Evolutionary conservation across 2,797 vertebrate species (phyloP).

Genomic region (Alosa sapidissima): DNA sequence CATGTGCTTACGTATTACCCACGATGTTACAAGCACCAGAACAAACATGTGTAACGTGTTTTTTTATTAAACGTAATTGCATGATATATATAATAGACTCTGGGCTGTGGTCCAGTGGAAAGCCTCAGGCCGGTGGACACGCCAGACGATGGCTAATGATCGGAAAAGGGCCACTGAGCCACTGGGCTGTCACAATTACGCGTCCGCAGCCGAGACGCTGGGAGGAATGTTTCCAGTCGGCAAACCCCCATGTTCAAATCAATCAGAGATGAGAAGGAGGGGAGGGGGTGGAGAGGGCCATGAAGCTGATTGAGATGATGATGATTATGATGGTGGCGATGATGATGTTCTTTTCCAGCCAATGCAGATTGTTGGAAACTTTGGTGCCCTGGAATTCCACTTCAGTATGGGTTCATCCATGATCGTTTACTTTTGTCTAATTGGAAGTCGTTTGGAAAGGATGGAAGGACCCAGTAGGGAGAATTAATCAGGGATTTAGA

Average conservation of each 20-base stretch:
- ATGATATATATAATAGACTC: constrained; percentile 28
- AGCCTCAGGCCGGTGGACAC: background rate
- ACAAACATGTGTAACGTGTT: background rate
- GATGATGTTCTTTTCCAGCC: background rate
- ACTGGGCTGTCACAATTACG: constrained; percentile 38
- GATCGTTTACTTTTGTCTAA: background rate
- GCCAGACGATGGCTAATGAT: constrained; percentile 26
- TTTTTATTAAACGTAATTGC: background rate
- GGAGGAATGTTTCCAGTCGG: constrained; percentile 17
- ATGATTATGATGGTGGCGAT: background rate
- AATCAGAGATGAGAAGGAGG: constrained; percentile 40
- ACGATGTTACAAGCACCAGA: background rate
- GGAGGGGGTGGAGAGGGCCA: background rate
- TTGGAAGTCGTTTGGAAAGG: background rate
- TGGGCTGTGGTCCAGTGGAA: constrained; percentile 32
- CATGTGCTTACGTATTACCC: background rate
- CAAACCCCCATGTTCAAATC: constrained; percentile 27
- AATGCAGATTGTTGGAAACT: background rate
- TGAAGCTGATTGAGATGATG: background rate
- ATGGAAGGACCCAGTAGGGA: background rate
- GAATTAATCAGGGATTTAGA: constrained; percentile 4
- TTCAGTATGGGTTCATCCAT: background rate
- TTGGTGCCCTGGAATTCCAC: background rate
- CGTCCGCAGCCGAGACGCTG: constrained; percentile 30
- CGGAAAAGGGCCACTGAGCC: constrained; percentile 22